Conservation (phyloP, 2,888 invertebrate species). For the Cerceris ruficornis region DNA sequence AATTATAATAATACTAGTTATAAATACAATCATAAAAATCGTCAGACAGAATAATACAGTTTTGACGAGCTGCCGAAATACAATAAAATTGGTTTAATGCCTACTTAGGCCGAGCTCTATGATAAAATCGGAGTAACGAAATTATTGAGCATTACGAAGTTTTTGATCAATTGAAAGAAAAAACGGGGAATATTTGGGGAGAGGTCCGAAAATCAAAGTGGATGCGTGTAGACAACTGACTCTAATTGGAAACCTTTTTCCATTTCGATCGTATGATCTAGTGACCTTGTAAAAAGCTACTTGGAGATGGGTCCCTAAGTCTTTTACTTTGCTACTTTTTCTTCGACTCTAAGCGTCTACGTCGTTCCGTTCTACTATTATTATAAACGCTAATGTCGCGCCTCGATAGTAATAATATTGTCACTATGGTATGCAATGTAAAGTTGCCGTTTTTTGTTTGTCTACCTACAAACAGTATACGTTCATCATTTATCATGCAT, state of each 20-base stretch:
- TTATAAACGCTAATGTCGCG: constrained; percentile 70
- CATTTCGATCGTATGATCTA: constrained; percentile 10
- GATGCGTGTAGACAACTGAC: constrained; percentile 13
- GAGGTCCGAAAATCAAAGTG: not conserved
- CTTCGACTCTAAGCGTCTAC: constrained; percentile 57
- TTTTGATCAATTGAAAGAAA: not conserved
- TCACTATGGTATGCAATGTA: constrained; percentile 69
- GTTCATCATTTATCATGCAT: constrained; percentile 47
- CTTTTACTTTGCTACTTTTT: constrained; percentile 40
- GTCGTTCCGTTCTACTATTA: constrained; percentile 67
- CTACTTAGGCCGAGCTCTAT: constrained; percentile 54
- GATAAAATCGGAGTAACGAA: constrained; percentile 31
- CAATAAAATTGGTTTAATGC: constrained; percentile 47
- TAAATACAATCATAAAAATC: constrained; percentile 33
- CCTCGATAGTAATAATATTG: constrained; percentile 61
- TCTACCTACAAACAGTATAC: constrained; percentile 53
- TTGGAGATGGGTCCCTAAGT: constrained; percentile 57
- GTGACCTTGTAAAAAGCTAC: constrained; percentile 29
- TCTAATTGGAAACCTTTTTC: constrained; percentile 3
- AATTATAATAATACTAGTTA: constrained; percentile 29
- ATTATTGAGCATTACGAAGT: not conserved
- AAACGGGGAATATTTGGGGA: constrained; percentile 2
- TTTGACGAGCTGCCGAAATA: constrained; percentile 49
- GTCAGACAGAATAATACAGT: constrained; percentile 33
- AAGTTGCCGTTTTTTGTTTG: constrained; percentile 45